Evolutionary conservation across 1,140 invertebrate genomes (phyloP).

Genomic region (Scaptomyza montana): DNA sequence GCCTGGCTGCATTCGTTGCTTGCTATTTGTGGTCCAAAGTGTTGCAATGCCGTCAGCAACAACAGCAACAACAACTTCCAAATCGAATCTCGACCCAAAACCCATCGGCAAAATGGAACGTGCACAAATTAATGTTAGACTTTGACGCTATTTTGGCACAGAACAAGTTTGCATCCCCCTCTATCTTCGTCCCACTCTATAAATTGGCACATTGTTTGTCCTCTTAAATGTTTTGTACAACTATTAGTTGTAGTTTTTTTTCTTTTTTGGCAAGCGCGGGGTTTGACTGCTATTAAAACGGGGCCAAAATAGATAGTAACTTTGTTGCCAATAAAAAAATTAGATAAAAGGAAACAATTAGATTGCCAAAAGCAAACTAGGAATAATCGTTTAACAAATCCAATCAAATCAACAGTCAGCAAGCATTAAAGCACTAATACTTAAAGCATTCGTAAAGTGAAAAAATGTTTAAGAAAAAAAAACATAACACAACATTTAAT

Average conservation of each 20-base stretch:
- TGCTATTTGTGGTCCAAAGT: constrained; percentile 71
- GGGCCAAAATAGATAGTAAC: background rate
- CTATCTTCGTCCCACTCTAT: constrained; percentile 4
- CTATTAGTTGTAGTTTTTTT: constrained; percentile 6
- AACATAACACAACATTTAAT: constrained; percentile 13
- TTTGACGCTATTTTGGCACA: constrained; percentile 66
- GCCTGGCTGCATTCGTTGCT: constrained; percentile 56
- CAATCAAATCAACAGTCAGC: too few relatives aligned
- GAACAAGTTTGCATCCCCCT: constrained; percentile 38
- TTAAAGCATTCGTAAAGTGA: background rate
- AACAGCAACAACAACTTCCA: constrained; percentile 14
- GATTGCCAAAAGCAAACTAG: background rate
- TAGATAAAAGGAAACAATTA: too few relatives aligned
- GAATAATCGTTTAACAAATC: too few relatives aligned
- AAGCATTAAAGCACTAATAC: background rate
- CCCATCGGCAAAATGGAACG: constrained; percentile 52
- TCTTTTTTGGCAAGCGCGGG: too few relatives aligned
- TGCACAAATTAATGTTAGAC: constrained; percentile 75
- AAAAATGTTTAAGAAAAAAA: too few relatives aligned
- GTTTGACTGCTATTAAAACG: background rate
- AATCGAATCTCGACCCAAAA: too few relatives aligned
- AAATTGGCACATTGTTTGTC: constrained; percentile 77
- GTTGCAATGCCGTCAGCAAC: constrained; percentile 58
- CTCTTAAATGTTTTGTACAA: constrained; percentile 64
- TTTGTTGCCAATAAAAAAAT: constrained; percentile 4